Evolutionary conservation across 2,797 vertebrate species (phyloP), one percentile per base, ranked within the genome.

Genomic region (Melanotaenia trifasciata): DNA sequence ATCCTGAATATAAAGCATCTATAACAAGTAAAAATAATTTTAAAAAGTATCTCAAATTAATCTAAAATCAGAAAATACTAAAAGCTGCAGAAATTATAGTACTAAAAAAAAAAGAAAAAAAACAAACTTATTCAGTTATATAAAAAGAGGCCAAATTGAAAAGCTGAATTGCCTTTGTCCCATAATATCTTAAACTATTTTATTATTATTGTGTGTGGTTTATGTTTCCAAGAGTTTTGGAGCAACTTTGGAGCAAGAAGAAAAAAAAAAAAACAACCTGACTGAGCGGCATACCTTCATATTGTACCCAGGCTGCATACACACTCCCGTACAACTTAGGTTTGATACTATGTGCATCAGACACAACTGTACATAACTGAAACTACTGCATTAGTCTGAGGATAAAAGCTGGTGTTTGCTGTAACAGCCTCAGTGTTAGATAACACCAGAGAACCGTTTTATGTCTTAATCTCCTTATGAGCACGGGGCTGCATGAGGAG

Each of bases 381-480:
- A 80, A 72, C 67, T 28, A 53, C 61, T 4, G 78, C 61, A 64
- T 76, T 63, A 78, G 72, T 73, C 63, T 67, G 72, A 58, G 66
- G 64, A 71, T 70, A 58, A 72, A 77, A 69, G 57, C 56, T 61
- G 1, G 74, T 74, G 67, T 80, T 73, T 75, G 51, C 69, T 82
- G 72, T 66, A 60, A 77, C 74, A 79, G 78, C 67, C 72, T 47
- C 74, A 47, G 69, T 9, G 18, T 72, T 74, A 65, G 74, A 79
- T 78, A 86, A 82, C 68, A 69, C 65, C 60, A 53, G 67, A 56
- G 80, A 81, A 58, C 62, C 58, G 11, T 78, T 83, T 74, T 65
- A 64, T 69, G 83, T 87, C 74, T 72, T 89, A 85, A 89, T 90
- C 86, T 85, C 74, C 77, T 83, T 75, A 76, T 72, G 64, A 84